These are phyloP conservation scores for Myocastor coypus DNA, from an alignment of 2,113 vertebrate genomes.

Conservation along the genomic window DNA sequence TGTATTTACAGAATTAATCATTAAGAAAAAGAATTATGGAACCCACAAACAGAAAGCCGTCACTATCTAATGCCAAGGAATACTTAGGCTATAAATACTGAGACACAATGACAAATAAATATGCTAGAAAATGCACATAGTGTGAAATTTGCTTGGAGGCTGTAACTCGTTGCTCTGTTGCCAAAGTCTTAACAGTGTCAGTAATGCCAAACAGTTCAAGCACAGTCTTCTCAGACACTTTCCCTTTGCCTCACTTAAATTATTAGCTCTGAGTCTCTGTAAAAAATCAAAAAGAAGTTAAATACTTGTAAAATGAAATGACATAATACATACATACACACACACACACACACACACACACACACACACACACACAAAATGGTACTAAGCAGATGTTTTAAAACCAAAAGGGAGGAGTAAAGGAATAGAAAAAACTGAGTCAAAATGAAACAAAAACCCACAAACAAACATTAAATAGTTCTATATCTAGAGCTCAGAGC, in stretches of 20 bases:
- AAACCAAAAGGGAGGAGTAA: background rate
- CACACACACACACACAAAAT: background rate
- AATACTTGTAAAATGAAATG: background rate
- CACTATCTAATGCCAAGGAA: background rate
- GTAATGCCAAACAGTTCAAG: background rate
- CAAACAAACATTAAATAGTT: background rate
- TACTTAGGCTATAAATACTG: background rate
- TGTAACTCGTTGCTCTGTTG: background rate
- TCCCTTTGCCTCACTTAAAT: background rate
- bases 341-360: background rate
- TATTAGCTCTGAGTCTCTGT: background rate
- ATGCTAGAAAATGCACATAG: background rate
- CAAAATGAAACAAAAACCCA: background rate
- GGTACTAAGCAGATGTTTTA: background rate
- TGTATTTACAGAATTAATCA: background rate
- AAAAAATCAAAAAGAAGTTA: background rate
- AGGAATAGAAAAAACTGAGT: background rate
- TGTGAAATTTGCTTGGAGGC: background rate
- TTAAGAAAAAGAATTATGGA: background rate
- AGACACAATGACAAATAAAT: background rate
- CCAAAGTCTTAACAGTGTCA: background rate
- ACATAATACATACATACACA: background rate
- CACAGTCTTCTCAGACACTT: background rate
- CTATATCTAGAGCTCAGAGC: background rate
- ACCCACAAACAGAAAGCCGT: background rate